Evolutionary conservation across 2,113 vertebrate genomes (phyloP).

Genomic region (Pogonocichla stellata): DNA sequence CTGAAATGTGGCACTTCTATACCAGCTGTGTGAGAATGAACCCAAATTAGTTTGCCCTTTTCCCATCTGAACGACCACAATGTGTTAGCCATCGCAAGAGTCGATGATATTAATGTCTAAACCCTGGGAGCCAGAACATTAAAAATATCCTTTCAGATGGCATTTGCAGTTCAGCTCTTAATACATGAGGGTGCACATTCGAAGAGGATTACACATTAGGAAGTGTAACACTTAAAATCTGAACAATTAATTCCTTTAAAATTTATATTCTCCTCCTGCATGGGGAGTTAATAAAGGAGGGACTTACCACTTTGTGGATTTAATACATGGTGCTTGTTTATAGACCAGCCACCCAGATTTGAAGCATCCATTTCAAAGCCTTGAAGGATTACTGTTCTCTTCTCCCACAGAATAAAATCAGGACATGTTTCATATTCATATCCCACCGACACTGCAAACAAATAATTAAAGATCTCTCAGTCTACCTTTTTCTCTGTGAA

Average conservation of each 20-base stretch:
- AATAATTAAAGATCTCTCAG: constrained; percentile 60
- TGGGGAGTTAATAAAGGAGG: constrained; percentile 17
- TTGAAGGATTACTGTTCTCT: constrained; percentile 89
- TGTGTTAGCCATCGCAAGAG: fast-evolving
- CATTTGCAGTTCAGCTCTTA: constrained; percentile 20
- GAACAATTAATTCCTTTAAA: constrained; percentile 57
- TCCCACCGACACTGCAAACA: constrained; percentile 89
- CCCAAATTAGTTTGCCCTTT: not conserved
- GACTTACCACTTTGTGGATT: constrained; percentile 93
- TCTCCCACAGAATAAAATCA: constrained; percentile 92
- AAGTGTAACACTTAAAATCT: constrained; percentile 16
- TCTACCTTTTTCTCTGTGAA: not conserved
- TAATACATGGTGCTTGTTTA: constrained; percentile 95
- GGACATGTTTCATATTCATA: constrained; percentile 96
- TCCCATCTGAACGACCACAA: not conserved
- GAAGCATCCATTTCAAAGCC: constrained; percentile 95
- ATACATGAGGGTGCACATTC: not conserved
- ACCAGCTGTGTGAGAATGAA: not conserved
- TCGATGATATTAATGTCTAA: not conserved
- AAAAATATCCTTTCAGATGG: not conserved
- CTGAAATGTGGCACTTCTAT: not conserved
- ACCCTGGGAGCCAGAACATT: not conserved
- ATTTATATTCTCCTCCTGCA: not conserved
- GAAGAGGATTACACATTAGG: constrained; percentile 23
- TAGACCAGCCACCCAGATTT: constrained; percentile 94